phyloP scores from a whole-genome alignment of 1,140 invertebrate species.

The Bombus difficillimus region DNA sequence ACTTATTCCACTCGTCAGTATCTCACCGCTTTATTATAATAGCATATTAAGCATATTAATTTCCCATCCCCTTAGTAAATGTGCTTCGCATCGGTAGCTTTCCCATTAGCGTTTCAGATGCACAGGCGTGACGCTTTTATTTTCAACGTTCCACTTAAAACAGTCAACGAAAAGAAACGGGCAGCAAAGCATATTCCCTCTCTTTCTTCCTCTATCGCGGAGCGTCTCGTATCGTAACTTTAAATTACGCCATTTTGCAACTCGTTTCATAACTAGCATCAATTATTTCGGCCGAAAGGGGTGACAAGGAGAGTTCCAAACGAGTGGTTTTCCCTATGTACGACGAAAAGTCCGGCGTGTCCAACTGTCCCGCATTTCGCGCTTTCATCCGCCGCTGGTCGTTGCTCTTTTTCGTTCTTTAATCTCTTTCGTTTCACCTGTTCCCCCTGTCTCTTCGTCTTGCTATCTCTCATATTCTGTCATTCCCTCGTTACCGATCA shows the following conservation, averaged over 20 bases:
- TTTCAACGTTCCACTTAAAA: slow-evolving; percentile 31
- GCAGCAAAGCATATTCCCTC: not conserved
- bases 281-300: slow-evolving; percentile 49
- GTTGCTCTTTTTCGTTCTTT: slow-evolving; percentile 33
- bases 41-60: not conserved
- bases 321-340: slow-evolving; percentile 37
- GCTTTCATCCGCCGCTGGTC: slow-evolving; percentile 12
- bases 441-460: not conserved
- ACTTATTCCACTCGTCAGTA: not conserved
- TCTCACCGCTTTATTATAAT: not conserved
- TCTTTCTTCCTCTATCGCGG: not conserved
- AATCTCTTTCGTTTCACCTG: slow-evolving; percentile 31
- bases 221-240: slow-evolving; percentile 43
- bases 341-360: slow-evolving; percentile 36
- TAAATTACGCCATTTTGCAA: slow-evolving; percentile 53
- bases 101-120: slow-evolving; percentile 9
- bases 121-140: slow-evolving; percentile 30
- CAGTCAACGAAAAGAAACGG: slow-evolving; percentile 20
- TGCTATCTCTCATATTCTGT: slow-evolving; percentile 26
- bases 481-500: slow-evolving; percentile 32
- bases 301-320: slow-evolving; percentile 53
- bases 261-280: slow-evolving; percentile 53
- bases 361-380: slow-evolving; percentile 41
- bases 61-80: not conserved
- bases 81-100: not conserved